A percentile compares a stretch with the other conserved stretches of the same genome.
phyloP scores from a whole-genome alignment of 2,113 vertebrate genomes.

The Rhinogobius similis region DNA sequence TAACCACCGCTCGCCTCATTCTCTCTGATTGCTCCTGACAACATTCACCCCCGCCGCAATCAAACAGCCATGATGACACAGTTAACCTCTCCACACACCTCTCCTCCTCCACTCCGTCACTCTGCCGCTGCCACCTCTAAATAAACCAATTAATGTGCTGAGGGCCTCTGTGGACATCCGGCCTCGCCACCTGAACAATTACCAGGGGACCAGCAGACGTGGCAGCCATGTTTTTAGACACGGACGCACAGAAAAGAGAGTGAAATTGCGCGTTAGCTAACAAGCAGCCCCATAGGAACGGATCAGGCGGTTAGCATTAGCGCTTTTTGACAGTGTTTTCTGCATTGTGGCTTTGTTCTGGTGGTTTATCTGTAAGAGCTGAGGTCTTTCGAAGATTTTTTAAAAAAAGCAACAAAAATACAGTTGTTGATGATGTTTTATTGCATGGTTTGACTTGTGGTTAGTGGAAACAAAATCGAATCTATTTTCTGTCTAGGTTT shows the following conservation, averaged over 20 bases:
- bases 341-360: neutral
- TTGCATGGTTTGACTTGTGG: neutral
- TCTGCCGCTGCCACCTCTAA: neutral
- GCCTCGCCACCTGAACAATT: neutral
- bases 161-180: neutral
- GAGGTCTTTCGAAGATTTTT: neutral
- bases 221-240: neutral
- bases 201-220: neutral
- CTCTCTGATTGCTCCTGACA: conserved; percentile 1
- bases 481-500: too few species aligned
- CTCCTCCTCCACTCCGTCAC: neutral
- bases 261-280: neutral
- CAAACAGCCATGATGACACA: neutral
- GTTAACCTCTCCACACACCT: conserved; percentile 1
- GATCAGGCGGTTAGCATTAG: neutral
- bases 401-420: neutral
- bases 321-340: neutral
- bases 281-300: neutral
- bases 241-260: neutral
- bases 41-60: neutral
- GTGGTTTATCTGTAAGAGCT: neutral
- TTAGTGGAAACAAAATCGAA: too few species aligned
- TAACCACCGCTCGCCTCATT: neutral
- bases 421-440: neutral
- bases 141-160: neutral